Conservation (phyloP, 1,140 invertebrate species). For the Plodia interpunctella region DNA sequence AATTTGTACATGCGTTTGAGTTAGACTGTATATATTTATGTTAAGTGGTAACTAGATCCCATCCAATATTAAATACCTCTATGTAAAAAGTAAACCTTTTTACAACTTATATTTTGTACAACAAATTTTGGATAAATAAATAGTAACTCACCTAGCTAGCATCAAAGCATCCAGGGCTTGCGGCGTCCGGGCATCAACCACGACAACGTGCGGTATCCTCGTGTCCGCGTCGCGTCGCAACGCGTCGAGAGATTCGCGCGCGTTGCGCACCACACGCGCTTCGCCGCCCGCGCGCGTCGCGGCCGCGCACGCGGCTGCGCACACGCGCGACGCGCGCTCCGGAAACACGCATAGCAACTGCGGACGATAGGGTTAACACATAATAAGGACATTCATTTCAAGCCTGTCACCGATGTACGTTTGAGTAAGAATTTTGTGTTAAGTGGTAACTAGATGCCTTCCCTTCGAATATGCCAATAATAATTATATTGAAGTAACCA, state of each 20-base stretch:
- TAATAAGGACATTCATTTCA: background rate
- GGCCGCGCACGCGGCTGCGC: conserved; percentile 54
- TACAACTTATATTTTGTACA: no score
- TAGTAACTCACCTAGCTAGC: conserved; percentile 44
- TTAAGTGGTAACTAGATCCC: no score
- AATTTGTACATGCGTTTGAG: no score
- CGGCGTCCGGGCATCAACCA: conserved; percentile 57
- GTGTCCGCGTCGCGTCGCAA: conserved; percentile 53
- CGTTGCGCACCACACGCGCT: conserved; percentile 42
- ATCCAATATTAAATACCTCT: no score
- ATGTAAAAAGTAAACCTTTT: no score
- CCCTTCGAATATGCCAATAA: no score
- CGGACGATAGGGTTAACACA: background rate
- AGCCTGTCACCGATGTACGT: no score
- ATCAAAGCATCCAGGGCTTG: conserved; percentile 51
- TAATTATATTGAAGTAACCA: no score
- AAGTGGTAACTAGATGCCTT: no score
- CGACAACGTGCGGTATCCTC: conserved; percentile 54
- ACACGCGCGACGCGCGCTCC: conserved; percentile 61
- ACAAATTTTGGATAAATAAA: no score
- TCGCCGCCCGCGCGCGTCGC: conserved; percentile 58
- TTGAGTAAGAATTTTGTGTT: no score
- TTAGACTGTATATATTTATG: no score
- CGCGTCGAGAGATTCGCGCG: conserved; percentile 55
- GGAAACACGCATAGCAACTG: conserved; percentile 70